Evolutionary conservation across 1,140 invertebrate genomes (phyloP).

Genomic region (Cotesia chilonis): DNA sequence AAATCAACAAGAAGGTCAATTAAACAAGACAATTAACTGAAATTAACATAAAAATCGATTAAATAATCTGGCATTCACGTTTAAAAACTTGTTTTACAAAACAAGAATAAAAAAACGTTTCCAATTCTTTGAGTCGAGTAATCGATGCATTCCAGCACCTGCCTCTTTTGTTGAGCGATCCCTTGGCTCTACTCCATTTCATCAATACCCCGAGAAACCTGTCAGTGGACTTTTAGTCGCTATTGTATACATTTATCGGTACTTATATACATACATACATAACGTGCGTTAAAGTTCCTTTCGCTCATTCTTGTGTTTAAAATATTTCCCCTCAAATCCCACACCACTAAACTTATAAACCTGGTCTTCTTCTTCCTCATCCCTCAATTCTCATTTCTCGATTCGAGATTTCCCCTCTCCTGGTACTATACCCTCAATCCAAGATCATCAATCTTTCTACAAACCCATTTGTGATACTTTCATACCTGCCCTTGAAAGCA

Average conservation of each 20-base stretch:
- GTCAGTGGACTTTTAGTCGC: conserved; percentile 39
- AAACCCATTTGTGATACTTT: neutral
- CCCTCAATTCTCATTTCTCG: too few relatives aligned
- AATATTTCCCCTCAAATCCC: too few relatives aligned
- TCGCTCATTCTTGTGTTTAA: too few relatives aligned
- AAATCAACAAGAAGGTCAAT: too few relatives aligned
- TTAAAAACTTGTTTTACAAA: neutral
- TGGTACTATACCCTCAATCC: neutral
- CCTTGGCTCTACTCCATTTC: conserved; percentile 4
- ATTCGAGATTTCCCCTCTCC: neutral
- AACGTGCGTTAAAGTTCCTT: conserved; percentile 1
- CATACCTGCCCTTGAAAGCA: neutral
- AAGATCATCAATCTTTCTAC: neutral
- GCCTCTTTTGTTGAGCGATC: conserved; percentile 45
- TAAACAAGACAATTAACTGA: too few relatives aligned
- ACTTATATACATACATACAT: neutral
- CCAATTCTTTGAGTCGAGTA: conserved; percentile 27
- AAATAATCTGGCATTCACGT: conserved; percentile 2
- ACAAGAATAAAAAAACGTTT: neutral
- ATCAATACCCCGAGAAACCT: conserved; percentile 27
- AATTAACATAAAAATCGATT: conserved; percentile 24
- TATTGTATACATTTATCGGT: conserved; percentile 6
- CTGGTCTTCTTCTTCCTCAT: too few relatives aligned
- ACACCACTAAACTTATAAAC: too few relatives aligned
- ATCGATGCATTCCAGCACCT: conserved; percentile 58